Base-by-base conservation (phyloP, 2,113 vertebrate genomes). In the Macrotus californicus region DNA sequence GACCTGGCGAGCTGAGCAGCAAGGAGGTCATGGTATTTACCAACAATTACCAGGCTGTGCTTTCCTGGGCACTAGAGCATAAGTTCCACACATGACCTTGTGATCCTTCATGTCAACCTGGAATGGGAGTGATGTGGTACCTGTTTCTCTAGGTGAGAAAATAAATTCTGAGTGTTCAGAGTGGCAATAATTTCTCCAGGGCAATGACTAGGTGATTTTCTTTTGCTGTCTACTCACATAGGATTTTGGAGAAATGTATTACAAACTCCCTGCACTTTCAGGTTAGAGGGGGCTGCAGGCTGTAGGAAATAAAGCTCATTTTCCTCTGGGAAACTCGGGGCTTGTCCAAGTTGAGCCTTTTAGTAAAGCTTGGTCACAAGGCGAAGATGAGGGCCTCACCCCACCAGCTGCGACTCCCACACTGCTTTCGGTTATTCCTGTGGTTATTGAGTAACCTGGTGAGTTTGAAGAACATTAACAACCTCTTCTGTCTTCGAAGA, bases 371-470 rank as follows among this genome's bases (percentile, higher is more conserved):
- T 93, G 95, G 86, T 97, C 94, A 97, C 86, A 77, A 88, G 96
- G 54, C 69, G 43, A 43, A 43, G 90, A 95, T 94, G 70, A 96
- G 89, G 70, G n/a, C n/a, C 31, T 86, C 43, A 64, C 50, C 67
- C n/a, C 83, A 46, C 34, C 18, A 15, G 54, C 79, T 73, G 43
- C 34, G 54, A n/a, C 59, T 94, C 31, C 77, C 14, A 54, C 73
- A 48, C 50, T 59, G 29, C 50, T 92, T 91, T 95, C 70, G 5
- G 93, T 95, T 91, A 93, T 70, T 80, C 69, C 70, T 80, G 77
- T 93, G 93, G 94, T 97, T 94, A 89, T 96, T 97, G 86, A 96
- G 95, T 94, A 97, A 97, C 92, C 76, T 43, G 43, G 93, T 66
- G 80, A 93, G 84, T 89, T 87, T 79, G 76, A 94, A 87, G 86